Evolutionary conservation across 1,140 invertebrate species (phyloP), one percentile per base, ranked within the genome.

Genomic region (Gyrodactylus bullatarudis): DNA sequence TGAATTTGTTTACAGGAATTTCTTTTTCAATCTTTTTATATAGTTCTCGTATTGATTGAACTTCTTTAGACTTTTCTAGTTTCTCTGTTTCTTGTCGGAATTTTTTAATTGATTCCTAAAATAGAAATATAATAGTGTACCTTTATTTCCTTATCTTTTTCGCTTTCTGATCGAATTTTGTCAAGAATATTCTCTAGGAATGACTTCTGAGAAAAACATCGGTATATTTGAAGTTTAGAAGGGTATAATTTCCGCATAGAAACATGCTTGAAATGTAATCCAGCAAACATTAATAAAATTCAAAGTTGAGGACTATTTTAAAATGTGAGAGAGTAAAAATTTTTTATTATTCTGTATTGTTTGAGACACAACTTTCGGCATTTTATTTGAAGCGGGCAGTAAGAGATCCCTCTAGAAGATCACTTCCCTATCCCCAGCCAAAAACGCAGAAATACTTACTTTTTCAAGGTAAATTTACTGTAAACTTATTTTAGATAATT

Each of bases 21-120:
- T 34, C 34, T 75, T 77, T 68, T 76, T 72, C 1, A n/a, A 68
- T 20, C 74, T 75, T 70, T 78, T 75, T 74, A 79, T 82, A 85
- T 82, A 85, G 85, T 76, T 82, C 80, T 77, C 86, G 81, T 1
- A 93, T 94, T 77, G 92, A 89, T 80, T 90, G 86, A 68, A 98
- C 79, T 0, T 93, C 92, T 74, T 97, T 92, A 2, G 91, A 92
- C 78, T 98, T 87, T 81, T 97, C 93, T n/a, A 98, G 80, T 83
- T 94, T 94, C 79, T 95, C 85, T 54, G 91, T 88, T 84, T 98
- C 91, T 83, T 94, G 87, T 75, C 90, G 83, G 78, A 98, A 95
- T 79, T 95, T 94, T 79, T 91, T 90, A 75, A 97, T 85, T 76
- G 86, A 94, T 76, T 96, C 90, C 83, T n/a, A n/a, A n/a, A n/a